These are phyloP conservation scores for Cotesia congregata DNA, from an alignment of 2,888 invertebrate species.

Conservation along the genomic window DNA sequence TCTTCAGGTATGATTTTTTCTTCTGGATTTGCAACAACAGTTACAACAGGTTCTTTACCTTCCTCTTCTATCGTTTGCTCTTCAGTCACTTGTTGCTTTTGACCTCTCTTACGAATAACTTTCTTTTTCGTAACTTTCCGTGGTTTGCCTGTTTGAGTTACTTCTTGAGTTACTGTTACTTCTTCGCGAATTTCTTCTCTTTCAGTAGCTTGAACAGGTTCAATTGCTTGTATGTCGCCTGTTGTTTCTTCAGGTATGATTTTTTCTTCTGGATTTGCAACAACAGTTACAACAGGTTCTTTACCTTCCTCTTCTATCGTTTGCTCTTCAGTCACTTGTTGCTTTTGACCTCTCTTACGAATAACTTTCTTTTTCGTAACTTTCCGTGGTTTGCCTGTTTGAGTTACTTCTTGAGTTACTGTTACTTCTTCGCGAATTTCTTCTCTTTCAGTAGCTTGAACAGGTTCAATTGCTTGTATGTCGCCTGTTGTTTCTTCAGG, in stretches of 20 bases:
- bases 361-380: conserved; percentile 68
- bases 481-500: conserved; percentile 62
- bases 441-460: conserved; percentile 51
- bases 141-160: conserved; percentile 54
- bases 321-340: conserved; percentile 57
- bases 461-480: conserved; percentile 39
- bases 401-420: conserved; percentile 54
- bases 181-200: conserved; percentile 51
- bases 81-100: conserved; percentile 51
- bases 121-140: conserved; percentile 58
- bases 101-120: conserved; percentile 36
- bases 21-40: conserved; percentile 61
- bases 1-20: conserved; percentile 54
- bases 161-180: conserved; percentile 65
- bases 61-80: conserved; percentile 65
- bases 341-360: conserved; percentile 62
- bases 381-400: conserved; percentile 58
- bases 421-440: conserved; percentile 50
- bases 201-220: conserved; percentile 54
- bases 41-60: conserved; percentile 64
- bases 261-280: conserved; percentile 57
- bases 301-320: conserved; percentile 71
- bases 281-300: conserved; percentile 34
- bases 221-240: conserved; percentile 61
- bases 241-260: conserved; percentile 43